These are phyloP conservation scores for Entomyzon cyanotis DNA, from an alignment of 2,113 vertebrate genomes.

Conservation along the genomic window DNA sequence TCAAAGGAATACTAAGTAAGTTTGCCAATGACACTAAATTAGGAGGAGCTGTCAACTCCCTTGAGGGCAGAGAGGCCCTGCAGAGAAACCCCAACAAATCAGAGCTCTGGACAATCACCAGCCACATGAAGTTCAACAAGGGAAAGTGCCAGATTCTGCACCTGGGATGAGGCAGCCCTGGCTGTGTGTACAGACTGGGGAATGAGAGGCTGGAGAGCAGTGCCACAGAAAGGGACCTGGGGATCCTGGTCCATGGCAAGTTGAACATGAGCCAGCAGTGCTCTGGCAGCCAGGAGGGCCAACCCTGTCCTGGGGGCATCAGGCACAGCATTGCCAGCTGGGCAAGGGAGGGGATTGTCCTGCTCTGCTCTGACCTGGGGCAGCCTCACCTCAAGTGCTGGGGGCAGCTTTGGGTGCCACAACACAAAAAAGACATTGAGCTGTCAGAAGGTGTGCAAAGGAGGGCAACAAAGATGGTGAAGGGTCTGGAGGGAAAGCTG, in stretches of 20 bases:
- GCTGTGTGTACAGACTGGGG: background rate
- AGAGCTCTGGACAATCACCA: background rate
- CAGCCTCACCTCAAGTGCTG: fast-evolving
- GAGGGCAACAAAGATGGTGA: background rate
- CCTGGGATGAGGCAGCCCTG: background rate
- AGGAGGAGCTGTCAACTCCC: background rate
- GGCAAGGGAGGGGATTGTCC: background rate
- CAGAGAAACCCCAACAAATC: background rate
- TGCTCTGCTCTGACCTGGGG: fast-evolving
- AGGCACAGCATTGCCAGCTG: fast-evolving
- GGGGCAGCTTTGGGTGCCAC: background rate
- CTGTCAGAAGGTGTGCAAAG: background rate
- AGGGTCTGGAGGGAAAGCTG: background rate
- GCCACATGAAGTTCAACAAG: too few species aligned
- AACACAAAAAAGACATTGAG: background rate
- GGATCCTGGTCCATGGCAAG: background rate
- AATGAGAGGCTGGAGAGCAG: background rate
- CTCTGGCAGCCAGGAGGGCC: background rate
- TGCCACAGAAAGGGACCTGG: fast-evolving
- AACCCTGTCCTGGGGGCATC: background rate
- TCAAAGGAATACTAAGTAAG: background rate
- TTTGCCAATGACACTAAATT: background rate
- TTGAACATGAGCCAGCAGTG: background rate
- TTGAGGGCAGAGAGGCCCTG: background rate
- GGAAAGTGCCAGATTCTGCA: background rate